Percentiles rank a stretch among this genome's conserved stretches.
phyloP scores from a whole-genome alignment of 2,113 vertebrate species.

The Elaphurus davidianus region DNA sequence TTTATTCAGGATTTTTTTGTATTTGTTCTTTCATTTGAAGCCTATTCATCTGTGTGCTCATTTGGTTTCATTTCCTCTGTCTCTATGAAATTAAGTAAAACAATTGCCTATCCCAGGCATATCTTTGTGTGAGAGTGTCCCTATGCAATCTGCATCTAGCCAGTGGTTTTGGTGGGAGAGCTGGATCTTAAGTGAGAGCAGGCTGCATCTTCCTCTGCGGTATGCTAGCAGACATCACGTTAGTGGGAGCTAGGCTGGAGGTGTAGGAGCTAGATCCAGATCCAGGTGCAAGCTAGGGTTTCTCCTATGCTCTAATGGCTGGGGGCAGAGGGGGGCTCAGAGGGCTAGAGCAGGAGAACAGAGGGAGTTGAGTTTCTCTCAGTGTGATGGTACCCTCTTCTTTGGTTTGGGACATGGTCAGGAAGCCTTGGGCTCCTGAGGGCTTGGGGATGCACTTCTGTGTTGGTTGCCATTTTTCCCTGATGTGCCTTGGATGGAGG shows the following conservation, averaged over 20 bases:
- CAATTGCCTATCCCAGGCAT: background rate
- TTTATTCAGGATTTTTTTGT: background rate
- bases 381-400: background rate
- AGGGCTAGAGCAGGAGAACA: background rate
- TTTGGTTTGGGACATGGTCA: background rate
- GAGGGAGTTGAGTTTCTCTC: background rate
- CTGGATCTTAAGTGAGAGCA: background rate
- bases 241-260: background rate
- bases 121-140: background rate
- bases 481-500: background rate
- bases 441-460: background rate
- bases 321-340: background rate
- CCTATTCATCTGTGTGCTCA: background rate
- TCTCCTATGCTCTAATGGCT: background rate
- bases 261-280: background rate
- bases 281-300: background rate
- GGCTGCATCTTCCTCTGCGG: background rate
- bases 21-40: background rate
- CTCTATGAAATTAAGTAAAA: too few species aligned
- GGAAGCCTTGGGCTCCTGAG: background rate
- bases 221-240: background rate
- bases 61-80: too few species aligned
- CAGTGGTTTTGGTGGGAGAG: background rate
- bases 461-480: background rate
- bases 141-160: background rate